Evolutionary conservation across 2,888 invertebrate genomes (phyloP), one percentile per base, ranked within the genome.

Genomic region (Gonocerus acuteangulatus): DNA sequence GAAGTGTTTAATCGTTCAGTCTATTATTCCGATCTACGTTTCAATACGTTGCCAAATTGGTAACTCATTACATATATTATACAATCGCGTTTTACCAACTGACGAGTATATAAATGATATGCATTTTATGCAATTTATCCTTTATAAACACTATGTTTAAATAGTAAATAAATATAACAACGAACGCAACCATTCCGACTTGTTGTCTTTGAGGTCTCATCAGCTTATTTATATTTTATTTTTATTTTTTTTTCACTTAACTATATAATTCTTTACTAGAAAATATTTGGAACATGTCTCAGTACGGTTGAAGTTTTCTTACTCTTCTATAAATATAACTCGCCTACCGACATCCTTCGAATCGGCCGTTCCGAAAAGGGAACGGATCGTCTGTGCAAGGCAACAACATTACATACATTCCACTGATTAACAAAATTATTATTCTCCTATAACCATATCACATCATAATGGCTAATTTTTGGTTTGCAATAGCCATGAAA

Each of bases 81-180:
- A 36, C 54, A 54, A 22, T 42, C 21, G 2, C 15, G 22, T 23
- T 22, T 36, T 19, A 22, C 22, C 39, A 42, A 54, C 54, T 54
- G 42, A 42, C 42, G 21, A 21, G 23, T 54, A 54, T 6, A 9
- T n/a, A 36, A 52, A 39, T 54, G 54, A 42, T 54, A 54, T 42
- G 51, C 51, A 51, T 51, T 51, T 16, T 51, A 36, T 51, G 54
- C 54, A 23, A 54, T 54, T 42, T 9, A 19, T 15, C 54, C 32
- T 16, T 42, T 54, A 54, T 42, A 52, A 36, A 52, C 52, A 36
- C 52, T 52, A 54, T 54, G 36, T 22, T 54, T 54, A 54, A 39
- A 54, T 34, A 42, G 54, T 51, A 51, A 51, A 51, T 51, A 51
- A 51, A 51, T 51, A 54, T 54, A 54, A 54, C 54, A 54, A 54